Evolutionary conservation across 2,888 invertebrate species (phyloP).

Genomic region (Drosophila lacicola): DNA sequence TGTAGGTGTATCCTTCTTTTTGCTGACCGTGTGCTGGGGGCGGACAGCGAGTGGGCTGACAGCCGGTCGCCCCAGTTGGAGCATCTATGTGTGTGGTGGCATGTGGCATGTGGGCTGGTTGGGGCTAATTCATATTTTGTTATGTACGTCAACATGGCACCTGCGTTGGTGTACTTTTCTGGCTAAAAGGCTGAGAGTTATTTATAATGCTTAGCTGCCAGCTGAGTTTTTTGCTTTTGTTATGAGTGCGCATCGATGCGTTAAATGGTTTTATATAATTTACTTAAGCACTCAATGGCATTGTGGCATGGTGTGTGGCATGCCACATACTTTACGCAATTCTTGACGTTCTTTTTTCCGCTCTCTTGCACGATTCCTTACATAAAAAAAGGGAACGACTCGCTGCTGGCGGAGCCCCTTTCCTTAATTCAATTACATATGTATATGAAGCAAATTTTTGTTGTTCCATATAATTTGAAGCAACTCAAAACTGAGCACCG

Average conservation of each 20-base stretch:
- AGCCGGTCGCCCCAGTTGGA: slow-evolving; percentile 16
- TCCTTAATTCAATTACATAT: slow-evolving; percentile 70
- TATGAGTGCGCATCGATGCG: slow-evolving; percentile 46
- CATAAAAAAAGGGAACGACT: slow-evolving; percentile 34
- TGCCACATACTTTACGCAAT: slow-evolving; percentile 67
- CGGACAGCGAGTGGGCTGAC: neutral
- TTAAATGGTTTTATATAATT: slow-evolving; percentile 73
- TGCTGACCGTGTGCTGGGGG: neutral
- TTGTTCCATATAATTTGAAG: slow-evolving; percentile 61
- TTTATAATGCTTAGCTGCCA: slow-evolving; percentile 4
- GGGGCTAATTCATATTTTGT: slow-evolving; percentile 24
- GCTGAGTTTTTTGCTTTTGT: slow-evolving; percentile 14
- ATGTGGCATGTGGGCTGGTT: neutral
- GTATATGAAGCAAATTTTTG: slow-evolving; percentile 42
- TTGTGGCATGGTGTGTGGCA: slow-evolving; percentile 35
- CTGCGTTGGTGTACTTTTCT: neutral
- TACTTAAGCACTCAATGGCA: slow-evolving; percentile 69
- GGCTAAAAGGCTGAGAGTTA: slow-evolving; percentile 5
- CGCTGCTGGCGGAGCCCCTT: slow-evolving; percentile 47
- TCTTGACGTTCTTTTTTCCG: slow-evolving; percentile 30
- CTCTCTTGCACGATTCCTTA: slow-evolving; percentile 41
- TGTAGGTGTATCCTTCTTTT: slow-evolving; percentile 3
- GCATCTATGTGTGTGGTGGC: slow-evolving; percentile 6
- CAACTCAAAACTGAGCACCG: slow-evolving; percentile 51
- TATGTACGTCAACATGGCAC: slow-evolving; percentile 15